Evolutionary conservation across 2,113 vertebrate species (phyloP).

Genomic region (Oncorhynchus gorbuscha): DNA sequence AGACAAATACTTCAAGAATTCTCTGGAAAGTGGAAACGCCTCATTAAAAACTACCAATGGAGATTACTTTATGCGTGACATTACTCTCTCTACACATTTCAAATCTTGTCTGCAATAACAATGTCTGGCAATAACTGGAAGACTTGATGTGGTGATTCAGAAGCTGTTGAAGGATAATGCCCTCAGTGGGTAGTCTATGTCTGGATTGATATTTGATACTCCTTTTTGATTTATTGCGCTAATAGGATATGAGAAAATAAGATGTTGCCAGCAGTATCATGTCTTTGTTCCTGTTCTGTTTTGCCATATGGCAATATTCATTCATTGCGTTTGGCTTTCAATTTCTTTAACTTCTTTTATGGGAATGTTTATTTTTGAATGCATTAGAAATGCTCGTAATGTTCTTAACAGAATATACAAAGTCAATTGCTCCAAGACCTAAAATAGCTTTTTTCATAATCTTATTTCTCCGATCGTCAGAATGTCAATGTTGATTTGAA

Average conservation of each 20-base stretch:
- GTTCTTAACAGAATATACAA: not conserved
- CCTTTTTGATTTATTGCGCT: not conserved
- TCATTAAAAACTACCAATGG: not conserved
- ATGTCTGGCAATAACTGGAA: not conserved
- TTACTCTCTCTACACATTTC: not conserved
- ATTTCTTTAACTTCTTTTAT: not conserved
- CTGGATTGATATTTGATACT: not conserved
- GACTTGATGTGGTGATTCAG: not conserved
- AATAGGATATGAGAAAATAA: not conserved
- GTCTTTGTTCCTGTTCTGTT: not conserved
- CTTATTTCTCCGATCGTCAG: not conserved
- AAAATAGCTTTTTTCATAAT: not conserved
- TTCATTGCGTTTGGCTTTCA: not conserved
- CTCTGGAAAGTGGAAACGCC: not conserved
- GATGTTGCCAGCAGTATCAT: not conserved
- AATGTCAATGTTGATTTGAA: not conserved
- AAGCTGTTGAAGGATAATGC: not conserved
- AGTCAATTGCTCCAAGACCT: conserved; percentile 5
- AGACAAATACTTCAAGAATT: not conserved
- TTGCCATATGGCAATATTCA: not conserved
- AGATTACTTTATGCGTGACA: not conserved
- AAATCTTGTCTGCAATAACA: not conserved
- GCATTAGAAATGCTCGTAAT: not conserved
- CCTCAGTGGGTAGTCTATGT: not conserved
- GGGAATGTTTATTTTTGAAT: not conserved